A percentile compares a stretch with the other conserved stretches of the same genome.
Conservation (phyloP, 2,797 vertebrate species). For the Hydrophis major region DNA sequence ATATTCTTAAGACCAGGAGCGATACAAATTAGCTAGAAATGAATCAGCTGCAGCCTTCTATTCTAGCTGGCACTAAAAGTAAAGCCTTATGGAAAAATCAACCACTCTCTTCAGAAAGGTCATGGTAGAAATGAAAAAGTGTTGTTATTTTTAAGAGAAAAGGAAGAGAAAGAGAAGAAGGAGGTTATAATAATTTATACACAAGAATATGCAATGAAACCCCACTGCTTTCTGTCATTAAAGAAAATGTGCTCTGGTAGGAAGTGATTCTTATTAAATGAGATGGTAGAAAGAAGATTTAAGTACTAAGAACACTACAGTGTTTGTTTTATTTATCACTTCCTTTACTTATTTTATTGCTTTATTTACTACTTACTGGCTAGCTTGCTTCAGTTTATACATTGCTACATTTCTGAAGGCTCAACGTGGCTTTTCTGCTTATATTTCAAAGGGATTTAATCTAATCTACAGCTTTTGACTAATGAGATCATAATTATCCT, state of each 20-base stretch:
- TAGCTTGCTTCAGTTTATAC: background rate
- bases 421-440: background rate
- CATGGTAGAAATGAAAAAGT: background rate
- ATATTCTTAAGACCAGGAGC: background rate
- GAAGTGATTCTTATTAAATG: background rate
- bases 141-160: background rate
- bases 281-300: background rate
- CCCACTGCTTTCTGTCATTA: background rate
- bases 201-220: background rate
- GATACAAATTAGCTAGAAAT: background rate
- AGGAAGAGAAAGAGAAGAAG: background rate
- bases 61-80: background rate
- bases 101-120: background rate
- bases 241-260: background rate
- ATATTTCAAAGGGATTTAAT: background rate
- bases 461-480: background rate
- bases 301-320: background rate
- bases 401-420: background rate
- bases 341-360: background rate
- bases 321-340: background rate
- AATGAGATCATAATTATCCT: background rate
- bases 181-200: background rate
- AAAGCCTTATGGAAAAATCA: slow-evolving; percentile 3
- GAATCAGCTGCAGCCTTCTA: background rate
- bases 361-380: background rate